Evolutionary conservation across 2,888 invertebrate species (phyloP).

Genomic region (Portevinia maculata): DNA sequence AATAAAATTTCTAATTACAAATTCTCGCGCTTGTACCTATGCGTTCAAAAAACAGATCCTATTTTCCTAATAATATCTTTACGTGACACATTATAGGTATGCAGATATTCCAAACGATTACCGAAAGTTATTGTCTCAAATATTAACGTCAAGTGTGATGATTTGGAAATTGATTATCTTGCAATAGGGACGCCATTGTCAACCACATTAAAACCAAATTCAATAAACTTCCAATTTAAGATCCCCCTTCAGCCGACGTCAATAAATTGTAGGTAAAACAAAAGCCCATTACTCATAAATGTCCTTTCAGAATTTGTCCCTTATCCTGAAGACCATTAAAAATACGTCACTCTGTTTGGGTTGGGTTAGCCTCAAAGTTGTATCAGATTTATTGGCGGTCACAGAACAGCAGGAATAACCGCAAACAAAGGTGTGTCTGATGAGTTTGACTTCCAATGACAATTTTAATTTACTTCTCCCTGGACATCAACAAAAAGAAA

Average conservation of each 20-base stretch:
- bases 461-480: slow-evolving; percentile 59
- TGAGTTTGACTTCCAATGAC: slow-evolving; percentile 37
- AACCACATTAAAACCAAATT: neutral
- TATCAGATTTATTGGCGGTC: slow-evolving; percentile 56
- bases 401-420: slow-evolving; percentile 47
- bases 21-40: no score
- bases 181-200: neutral
- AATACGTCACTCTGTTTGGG: slow-evolving; percentile 29
- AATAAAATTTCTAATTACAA: no score
- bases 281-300: slow-evolving; percentile 36
- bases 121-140: neutral
- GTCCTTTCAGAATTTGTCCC: slow-evolving; percentile 24
- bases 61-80: no score
- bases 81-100: no score
- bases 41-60: no score
- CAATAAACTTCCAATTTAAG: slow-evolving; percentile 15
- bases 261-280: slow-evolving; percentile 33
- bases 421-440: slow-evolving; percentile 66
- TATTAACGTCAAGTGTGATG: neutral
- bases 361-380: slow-evolving; percentile 29
- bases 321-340: slow-evolving; percentile 42
- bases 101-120: no score
- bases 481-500: neutral
- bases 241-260: slow-evolving; percentile 36
- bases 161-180: no score